Percentiles rank a stretch among this genome's conserved stretches.
These are phyloP conservation scores for Listronotus oregonensis DNA, from an alignment of 1,140 invertebrate species.

Conservation along the genomic window DNA sequence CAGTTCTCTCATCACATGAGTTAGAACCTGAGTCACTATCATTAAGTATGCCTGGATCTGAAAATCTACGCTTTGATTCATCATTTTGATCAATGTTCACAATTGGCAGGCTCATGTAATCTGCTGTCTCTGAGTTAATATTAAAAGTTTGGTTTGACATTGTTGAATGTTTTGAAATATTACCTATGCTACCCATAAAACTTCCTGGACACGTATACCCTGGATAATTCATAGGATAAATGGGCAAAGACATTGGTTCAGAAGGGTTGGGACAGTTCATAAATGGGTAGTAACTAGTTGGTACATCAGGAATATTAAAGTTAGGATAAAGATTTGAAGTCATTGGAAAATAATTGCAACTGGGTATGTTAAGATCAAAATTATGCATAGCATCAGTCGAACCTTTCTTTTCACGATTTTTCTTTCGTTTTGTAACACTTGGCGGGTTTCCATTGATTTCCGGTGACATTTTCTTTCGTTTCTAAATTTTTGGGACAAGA, in stretches of 20 bases:
- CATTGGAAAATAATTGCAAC: slow-evolving; percentile 56
- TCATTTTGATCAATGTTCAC: slow-evolving; percentile 49
- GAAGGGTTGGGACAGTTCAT: slow-evolving; percentile 55
- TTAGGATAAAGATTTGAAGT: slow-evolving; percentile 59
- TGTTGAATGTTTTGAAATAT: slow-evolving; percentile 37
- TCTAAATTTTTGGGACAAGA: background rate
- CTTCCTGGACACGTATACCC: slow-evolving; percentile 41
- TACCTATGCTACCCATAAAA: slow-evolving; percentile 49
- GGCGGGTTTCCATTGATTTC: slow-evolving; percentile 54
- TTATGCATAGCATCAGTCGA: slow-evolving; percentile 34
- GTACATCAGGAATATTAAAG: slow-evolving; percentile 42
- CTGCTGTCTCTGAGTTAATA: slow-evolving; percentile 49
- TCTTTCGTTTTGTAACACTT: slow-evolving; percentile 51
- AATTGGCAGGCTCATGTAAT: slow-evolving; percentile 60
- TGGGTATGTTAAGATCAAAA: slow-evolving; percentile 44
- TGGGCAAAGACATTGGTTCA: slow-evolving; percentile 61
- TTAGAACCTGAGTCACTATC: slow-evolving; percentile 60
- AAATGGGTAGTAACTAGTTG: slow-evolving; percentile 55
- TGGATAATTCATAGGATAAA: slow-evolving; percentile 53
- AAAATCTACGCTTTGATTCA: slow-evolving; percentile 60
- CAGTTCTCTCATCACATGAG: slow-evolving; percentile 58
- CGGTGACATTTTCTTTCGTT: slow-evolving; percentile 48
- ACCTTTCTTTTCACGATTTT: slow-evolving; percentile 50
- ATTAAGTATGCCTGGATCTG: slow-evolving; percentile 62
- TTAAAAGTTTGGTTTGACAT: slow-evolving; percentile 33